Evolutionary conservation across 1,140 invertebrate species (phyloP), one percentile per base, ranked within the genome.

Genomic region (Brachionus rubens): DNA sequence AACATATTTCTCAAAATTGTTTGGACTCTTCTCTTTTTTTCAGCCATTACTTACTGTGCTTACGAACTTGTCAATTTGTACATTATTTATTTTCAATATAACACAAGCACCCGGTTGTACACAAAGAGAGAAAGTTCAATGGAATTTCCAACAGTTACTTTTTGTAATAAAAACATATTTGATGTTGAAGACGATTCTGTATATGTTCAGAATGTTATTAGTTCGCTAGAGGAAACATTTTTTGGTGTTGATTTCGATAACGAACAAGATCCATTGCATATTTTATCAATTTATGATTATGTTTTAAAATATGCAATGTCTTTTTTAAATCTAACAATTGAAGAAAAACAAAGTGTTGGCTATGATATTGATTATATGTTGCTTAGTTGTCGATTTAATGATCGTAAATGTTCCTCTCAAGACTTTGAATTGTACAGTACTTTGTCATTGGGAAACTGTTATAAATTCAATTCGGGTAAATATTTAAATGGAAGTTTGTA

Each of bases 151-250:
- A 52, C 50, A 1, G 21, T 52, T 5, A 24, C 50, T 2, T 24
- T 52, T 52, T 52, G 50, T 52, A 52, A 52, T 26, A 52, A 52
- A 48, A 48, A 48, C n/a, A n/a, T n/a, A 36, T 36, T 36, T 36
- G 33, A 3, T 9, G 9, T 9, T 36, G 33, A 36, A 9, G 33
- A 3, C 33, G 9, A 36, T 5, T 36, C 33, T 5, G 33, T 3
- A 36, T 36, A 36, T 9, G 9, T 36, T 5, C 3, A 36, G 33
- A 3, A 5, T 36, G 9, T n/a, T n/a, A n/a, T n/a, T n/a, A n/a
- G n/a, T n/a, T n/a, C n/a, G n/a, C n/a, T n/a, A n/a, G n/a, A n/a
- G n/a, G n/a, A n/a, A n/a, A n/a, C n/a, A n/a, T n/a, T n/a, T n/a
- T n/a, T n/a, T n/a, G n/a, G n/a, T n/a, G n/a, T n/a, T n/a, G n/a